phyloP scores from a whole-genome alignment of 1,140 invertebrate genomes.

The Eriocheir sinensis region DNA sequence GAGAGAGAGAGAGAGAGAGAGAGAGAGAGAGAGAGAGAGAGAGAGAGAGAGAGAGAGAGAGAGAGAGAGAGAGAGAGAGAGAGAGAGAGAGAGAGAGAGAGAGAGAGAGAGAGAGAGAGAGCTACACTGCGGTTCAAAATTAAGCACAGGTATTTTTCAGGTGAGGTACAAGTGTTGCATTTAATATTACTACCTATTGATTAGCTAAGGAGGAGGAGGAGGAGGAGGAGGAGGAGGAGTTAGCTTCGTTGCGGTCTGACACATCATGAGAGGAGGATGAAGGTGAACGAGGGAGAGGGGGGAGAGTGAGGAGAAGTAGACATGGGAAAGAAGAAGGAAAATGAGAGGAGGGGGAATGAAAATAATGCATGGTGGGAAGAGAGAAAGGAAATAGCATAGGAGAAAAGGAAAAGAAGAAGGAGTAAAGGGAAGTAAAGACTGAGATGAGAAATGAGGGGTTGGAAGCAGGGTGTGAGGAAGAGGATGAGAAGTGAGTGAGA shows the following conservation, averaged over 20 bases:
- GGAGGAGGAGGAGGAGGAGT: neutral
- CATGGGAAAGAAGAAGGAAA: neutral
- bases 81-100: neutral
- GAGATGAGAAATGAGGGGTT: too few species aligned
- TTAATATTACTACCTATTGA: neutral
- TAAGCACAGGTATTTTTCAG: neutral
- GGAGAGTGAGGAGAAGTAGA: neutral
- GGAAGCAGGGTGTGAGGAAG: too few species aligned
- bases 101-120: neutral
- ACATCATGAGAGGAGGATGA: too few species aligned
- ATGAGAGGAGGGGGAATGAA: too few species aligned
- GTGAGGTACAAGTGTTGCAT: neutral
- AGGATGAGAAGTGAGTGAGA: neutral
- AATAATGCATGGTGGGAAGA: too few species aligned
- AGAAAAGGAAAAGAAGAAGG: neutral
- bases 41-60: constrained; percentile 14
- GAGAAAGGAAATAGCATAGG: too few species aligned
- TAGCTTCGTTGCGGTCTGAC: too few species aligned
- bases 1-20: constrained; percentile 14
- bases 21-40: constrained; percentile 14
- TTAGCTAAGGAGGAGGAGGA: neutral
- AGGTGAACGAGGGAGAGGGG: too few species aligned
- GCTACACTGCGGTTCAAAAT: neutral
- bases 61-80: neutral
- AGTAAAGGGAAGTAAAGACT: neutral